Percentiles rank a stretch among this genome's conserved stretches.
phyloP scores from a whole-genome alignment of 30 jellyfish, hydroid and myxozoan species.

The Pelagia noctiluca region DNA sequence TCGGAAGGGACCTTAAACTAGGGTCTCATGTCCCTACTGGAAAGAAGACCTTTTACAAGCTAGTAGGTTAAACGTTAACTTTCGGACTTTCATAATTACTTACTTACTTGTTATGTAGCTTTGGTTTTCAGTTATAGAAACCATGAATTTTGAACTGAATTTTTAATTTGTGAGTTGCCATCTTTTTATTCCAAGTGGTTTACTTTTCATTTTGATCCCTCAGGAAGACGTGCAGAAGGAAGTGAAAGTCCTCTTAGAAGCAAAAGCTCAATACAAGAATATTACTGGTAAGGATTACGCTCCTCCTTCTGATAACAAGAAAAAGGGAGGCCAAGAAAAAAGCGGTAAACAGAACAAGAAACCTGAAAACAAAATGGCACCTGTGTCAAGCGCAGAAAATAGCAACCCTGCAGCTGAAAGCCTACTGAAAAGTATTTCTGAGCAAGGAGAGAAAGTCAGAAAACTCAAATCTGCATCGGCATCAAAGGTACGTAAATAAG shows the following conservation, averaged over 20 bases:
- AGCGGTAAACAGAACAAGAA: slow-evolving; percentile 17
- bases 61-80: too few relatives aligned
- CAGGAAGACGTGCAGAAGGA: slow-evolving; percentile 76
- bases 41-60: too few relatives aligned
- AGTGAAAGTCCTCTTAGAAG: slow-evolving; percentile 64
- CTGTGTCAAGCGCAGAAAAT: slow-evolving; percentile 38
- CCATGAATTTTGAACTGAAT: too few relatives aligned
- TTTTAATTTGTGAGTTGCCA: too few relatives aligned
- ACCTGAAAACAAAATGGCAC: slow-evolving; percentile 67
- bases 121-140: too few relatives aligned
- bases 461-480: slow-evolving; percentile 73
- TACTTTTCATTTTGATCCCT: neutral
- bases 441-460: slow-evolving; percentile 89
- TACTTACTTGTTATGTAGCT: too few relatives aligned
- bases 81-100: too few relatives aligned
- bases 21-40: too few relatives aligned
- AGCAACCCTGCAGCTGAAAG: slow-evolving; percentile 54
- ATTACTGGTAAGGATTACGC: slow-evolving; percentile 79
- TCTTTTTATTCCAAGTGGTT: too few relatives aligned
- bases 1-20: too few relatives aligned
- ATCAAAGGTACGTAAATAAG: slow-evolving; percentile 58
- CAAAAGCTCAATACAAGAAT: slow-evolving; percentile 79
- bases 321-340: slow-evolving; percentile 38
- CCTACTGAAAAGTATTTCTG: slow-evolving; percentile 64
- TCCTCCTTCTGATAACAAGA: slow-evolving; percentile 62